Percentiles rank a stretch among this genome's conserved stretches.
Evolutionary conservation across 2,113 vertebrate species (phyloP).

Genomic region (Nasalis larvatus): DNA sequence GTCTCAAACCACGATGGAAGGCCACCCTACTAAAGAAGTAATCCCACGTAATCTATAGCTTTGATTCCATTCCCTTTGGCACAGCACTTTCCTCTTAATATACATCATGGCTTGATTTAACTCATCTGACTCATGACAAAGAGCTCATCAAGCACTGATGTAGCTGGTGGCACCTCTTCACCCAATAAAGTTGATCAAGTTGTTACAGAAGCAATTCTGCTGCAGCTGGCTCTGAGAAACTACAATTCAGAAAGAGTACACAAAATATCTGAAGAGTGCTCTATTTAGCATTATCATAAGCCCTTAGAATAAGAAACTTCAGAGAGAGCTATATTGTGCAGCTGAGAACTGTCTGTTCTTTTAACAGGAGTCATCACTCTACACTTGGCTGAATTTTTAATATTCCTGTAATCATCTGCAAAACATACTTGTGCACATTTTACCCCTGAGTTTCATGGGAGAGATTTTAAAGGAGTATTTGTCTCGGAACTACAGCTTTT

Average conservation of each 20-base stretch:
- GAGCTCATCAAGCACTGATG: background rate
- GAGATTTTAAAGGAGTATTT: slow-evolving; percentile 28
- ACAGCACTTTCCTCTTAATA: background rate
- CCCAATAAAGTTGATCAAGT: background rate
- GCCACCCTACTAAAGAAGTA: background rate
- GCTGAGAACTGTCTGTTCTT: slow-evolving; percentile 27
- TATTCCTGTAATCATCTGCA: background rate
- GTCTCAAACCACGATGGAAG: background rate
- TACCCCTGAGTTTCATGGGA: slow-evolving; percentile 38
- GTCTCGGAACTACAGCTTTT: slow-evolving; percentile 7
- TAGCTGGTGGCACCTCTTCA: background rate
- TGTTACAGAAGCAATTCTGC: background rate
- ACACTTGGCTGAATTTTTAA: slow-evolving; percentile 38
- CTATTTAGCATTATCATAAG: slow-evolving; percentile 12
- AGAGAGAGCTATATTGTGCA: background rate
- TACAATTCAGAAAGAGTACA: background rate
- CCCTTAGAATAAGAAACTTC: background rate
- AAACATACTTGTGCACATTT: slow-evolving; percentile 35
- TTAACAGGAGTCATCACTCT: slow-evolving; percentile 31
- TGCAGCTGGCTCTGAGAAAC: background rate
- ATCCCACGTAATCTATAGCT: background rate
- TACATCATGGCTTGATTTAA: background rate
- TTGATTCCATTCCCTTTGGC: background rate
- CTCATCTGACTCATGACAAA: background rate
- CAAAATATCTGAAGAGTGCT: background rate